These are phyloP conservation scores for Rhamnusium bicolor DNA, from an alignment of 2,888 invertebrate species.

Conservation along the genomic window DNA sequence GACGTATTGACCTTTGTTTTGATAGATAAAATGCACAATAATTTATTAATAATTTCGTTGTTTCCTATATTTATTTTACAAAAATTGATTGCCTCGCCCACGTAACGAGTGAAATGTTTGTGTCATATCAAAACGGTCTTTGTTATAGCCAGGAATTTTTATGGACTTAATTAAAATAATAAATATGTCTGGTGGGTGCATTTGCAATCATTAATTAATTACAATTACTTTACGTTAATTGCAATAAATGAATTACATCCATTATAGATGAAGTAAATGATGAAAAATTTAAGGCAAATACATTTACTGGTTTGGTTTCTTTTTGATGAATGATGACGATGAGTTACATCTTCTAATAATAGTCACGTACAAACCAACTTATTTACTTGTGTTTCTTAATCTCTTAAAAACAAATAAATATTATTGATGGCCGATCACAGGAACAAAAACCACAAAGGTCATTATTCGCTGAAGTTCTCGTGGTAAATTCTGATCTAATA, in stretches of 20 bases:
- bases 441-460: too few species aligned
- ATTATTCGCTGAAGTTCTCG: too few species aligned
- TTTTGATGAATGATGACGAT: too few species aligned
- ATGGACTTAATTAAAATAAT: constrained; percentile 9
- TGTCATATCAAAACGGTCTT: background rate
- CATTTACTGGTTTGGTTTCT: too few species aligned
- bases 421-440: too few species aligned
- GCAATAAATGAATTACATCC: constrained; percentile 4
- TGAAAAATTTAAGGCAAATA: too few species aligned
- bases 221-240: background rate
- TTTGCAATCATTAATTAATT: constrained; percentile 8
- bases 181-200: background rate
- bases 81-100: constrained; percentile 31
- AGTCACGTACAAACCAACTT: too few species aligned
- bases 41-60: constrained; percentile 30
- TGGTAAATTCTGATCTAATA: background rate
- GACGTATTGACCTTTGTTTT: constrained; percentile 25
- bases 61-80: constrained; percentile 18
- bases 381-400: too few species aligned
- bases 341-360: too few species aligned
- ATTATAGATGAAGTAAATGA: too few species aligned
- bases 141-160: background rate
- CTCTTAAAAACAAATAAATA: too few species aligned
- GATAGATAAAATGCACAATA: background rate
- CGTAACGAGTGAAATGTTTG: constrained; percentile 23